These are phyloP conservation scores for Acleris literana DNA, from an alignment of 2,888 invertebrate species.

Conservation along the genomic window DNA sequence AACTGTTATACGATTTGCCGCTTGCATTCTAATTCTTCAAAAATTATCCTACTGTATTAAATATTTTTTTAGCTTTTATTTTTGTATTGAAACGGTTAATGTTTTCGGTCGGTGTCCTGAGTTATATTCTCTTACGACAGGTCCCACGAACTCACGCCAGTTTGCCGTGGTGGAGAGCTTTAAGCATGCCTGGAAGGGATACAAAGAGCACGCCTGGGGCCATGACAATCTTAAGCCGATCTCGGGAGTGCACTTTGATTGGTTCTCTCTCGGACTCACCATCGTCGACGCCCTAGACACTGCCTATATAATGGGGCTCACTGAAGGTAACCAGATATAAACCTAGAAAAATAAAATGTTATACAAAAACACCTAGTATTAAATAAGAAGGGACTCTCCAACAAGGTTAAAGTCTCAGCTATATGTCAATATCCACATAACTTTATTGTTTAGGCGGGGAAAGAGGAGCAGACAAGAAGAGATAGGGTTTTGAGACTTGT, in stretches of 20 bases:
- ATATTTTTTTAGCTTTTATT: no score
- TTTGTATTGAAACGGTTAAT: not conserved
- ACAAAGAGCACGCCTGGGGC: slow-evolving; percentile 98
- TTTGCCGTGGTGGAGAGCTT: slow-evolving; percentile 94
- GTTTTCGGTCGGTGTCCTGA: not conserved
- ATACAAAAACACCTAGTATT: no score
- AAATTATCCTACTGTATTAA: no score
- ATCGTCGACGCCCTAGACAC: slow-evolving; percentile 98
- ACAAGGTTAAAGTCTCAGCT: no score
- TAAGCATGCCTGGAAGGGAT: slow-evolving; percentile 96
- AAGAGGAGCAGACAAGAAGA: no score
- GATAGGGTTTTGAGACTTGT: no score
- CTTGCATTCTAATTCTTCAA: no score
- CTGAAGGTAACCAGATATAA: slow-evolving; percentile 81
- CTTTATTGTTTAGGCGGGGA: no score
- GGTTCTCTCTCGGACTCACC: slow-evolving; percentile 98
- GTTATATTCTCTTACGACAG: slow-evolving; percentile 58
- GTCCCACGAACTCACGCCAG: slow-evolving; percentile 92
- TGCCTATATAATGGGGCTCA: slow-evolving; percentile 96
- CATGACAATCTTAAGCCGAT: slow-evolving; percentile 97
- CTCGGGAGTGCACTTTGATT: slow-evolving; percentile 91
- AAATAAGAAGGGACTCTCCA: no score
- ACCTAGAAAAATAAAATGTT: not conserved
- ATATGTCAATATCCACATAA: no score
- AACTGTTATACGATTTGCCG: no score